These are phyloP conservation scores for Euplexia lucipara DNA, from an alignment of 2,888 invertebrate genomes.

Conservation along the genomic window DNA sequence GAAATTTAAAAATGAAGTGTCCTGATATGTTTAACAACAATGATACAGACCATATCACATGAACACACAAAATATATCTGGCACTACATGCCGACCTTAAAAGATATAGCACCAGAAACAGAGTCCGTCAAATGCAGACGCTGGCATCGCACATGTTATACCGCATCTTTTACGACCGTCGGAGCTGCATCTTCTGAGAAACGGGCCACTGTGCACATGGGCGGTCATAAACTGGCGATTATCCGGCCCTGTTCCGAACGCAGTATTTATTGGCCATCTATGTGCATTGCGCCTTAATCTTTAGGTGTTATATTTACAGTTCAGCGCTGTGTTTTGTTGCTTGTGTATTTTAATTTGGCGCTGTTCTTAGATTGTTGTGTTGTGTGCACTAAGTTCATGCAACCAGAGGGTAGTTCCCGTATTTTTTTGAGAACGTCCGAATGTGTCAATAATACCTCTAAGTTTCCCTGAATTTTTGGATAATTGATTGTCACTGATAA, in stretches of 20 bases:
- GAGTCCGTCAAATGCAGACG: conserved; percentile 69
- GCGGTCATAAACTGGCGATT: conserved; percentile 84
- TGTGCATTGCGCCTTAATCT: conserved; percentile 62
- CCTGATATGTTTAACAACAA: no score
- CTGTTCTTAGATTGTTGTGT: conserved; percentile 2
- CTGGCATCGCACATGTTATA: conserved; percentile 85
- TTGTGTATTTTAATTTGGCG: conserved; percentile 24
- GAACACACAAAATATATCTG: conserved; percentile 20
- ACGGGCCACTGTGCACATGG: conserved; percentile 84
- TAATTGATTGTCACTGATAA: no score
- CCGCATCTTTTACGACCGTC: conserved; percentile 87
- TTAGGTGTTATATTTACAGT: conserved; percentile 61
- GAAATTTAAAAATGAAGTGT: no score
- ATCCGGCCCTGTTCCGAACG: conserved; percentile 76
- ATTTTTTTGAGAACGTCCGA: no score
- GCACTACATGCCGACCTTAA: conserved; percentile 48
- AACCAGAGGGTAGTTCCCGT: neutral
- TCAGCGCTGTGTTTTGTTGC: conserved; percentile 13
- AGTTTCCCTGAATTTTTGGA: no score
- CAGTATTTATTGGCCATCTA: conserved; percentile 65
- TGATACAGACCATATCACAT: conserved; percentile 18
- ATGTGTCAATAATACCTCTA: no score
- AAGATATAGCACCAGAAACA: conserved; percentile 46
- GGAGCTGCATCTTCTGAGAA: conserved; percentile 85
- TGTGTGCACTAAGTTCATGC: neutral